Conservation (phyloP, 1,140 invertebrate genomes). For the Pseudomyrmex sp. region DNA sequence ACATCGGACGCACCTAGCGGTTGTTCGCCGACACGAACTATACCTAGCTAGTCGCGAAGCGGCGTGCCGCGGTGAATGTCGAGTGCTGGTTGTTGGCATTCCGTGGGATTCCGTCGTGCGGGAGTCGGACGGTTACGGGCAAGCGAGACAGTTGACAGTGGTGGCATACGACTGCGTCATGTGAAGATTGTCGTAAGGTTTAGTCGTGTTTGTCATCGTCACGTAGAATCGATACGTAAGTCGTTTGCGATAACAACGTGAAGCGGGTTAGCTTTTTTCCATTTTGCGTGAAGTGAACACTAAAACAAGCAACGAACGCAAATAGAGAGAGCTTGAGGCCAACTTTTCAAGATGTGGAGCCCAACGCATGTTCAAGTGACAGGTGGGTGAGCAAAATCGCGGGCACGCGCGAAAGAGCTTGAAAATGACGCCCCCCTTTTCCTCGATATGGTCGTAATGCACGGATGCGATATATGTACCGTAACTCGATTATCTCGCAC, state of each 20-base stretch:
- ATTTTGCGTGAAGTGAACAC: too few species aligned
- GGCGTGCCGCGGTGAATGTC: conserved; percentile 19
- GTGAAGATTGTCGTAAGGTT: conserved; percentile 7
- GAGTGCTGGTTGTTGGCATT: neutral
- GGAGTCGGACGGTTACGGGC: neutral
- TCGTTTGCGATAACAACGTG: neutral
- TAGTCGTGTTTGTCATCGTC: neutral
- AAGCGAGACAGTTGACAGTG: conserved; percentile 11
- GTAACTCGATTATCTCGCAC: conserved; percentile 57
- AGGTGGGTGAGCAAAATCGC: conserved; percentile 82
- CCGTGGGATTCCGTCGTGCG: conserved; percentile 17
- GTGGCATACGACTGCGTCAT: conserved; percentile 45
- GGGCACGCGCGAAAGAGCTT: neutral
- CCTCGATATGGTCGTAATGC: conserved; percentile 43
- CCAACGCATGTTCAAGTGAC: conserved; percentile 94
- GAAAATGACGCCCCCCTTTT: neutral
- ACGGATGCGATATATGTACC: conserved; percentile 25
- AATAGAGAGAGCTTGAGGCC: neutral
- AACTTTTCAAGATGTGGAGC: conserved; percentile 89
- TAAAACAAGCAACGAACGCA: neutral
- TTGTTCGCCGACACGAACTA: conserved; percentile 62
- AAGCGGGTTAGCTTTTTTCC: too few species aligned
- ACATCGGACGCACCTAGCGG: conserved; percentile 65
- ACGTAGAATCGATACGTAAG: neutral
- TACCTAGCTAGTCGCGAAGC: conserved; percentile 29